phyloP scores from a whole-genome alignment of 2,888 invertebrate genomes.

The Serripes groenlandicus region DNA sequence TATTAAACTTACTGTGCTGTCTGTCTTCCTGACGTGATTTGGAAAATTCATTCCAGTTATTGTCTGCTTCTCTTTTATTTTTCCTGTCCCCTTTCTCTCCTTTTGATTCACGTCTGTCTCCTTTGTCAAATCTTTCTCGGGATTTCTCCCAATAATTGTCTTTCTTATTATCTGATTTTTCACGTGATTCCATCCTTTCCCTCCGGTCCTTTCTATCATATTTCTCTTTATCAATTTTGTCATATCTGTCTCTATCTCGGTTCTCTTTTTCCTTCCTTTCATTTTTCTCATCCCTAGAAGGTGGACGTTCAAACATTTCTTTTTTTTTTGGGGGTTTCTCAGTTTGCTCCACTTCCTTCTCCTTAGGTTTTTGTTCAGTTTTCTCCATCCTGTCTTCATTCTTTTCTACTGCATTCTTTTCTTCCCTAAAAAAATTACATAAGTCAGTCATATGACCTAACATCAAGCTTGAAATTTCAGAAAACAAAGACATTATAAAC shows the following conservation, averaged over 20 bases:
- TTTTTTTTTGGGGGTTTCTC: constrained; percentile 37
- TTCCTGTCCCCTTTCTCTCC: constrained; percentile 59
- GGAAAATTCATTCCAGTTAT: constrained; percentile 31
- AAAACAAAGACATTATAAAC: not conserved
- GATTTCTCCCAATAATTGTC: constrained; percentile 54
- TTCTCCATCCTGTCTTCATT: constrained; percentile 43
- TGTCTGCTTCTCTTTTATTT: constrained; percentile 52
- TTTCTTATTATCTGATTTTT: constrained; percentile 38
- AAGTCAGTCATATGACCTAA: not conserved
- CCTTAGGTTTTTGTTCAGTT: constrained; percentile 36
- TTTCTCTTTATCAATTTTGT: constrained; percentile 44
- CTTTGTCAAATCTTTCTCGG: constrained; percentile 50
- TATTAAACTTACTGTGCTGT: constrained; percentile 50
- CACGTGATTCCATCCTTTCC: constrained; percentile 41
- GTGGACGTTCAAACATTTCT: constrained; percentile 44
- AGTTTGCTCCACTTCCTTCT: constrained; percentile 24
- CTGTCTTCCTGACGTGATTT: constrained; percentile 34
- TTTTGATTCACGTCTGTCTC: constrained; percentile 42
- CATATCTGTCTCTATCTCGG: constrained; percentile 33
- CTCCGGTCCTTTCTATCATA: constrained; percentile 7
- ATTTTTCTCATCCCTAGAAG: constrained; percentile 29
- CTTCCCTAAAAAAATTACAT: constrained; percentile 41
- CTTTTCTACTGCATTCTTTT: constrained; percentile 27
- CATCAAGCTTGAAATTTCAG: not conserved
- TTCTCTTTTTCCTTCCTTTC: constrained; percentile 39